Evolutionary conservation across 2,888 invertebrate genomes (phyloP), one percentile per base, ranked within the genome.

Genomic region (Limenitis arthemis): DNA sequence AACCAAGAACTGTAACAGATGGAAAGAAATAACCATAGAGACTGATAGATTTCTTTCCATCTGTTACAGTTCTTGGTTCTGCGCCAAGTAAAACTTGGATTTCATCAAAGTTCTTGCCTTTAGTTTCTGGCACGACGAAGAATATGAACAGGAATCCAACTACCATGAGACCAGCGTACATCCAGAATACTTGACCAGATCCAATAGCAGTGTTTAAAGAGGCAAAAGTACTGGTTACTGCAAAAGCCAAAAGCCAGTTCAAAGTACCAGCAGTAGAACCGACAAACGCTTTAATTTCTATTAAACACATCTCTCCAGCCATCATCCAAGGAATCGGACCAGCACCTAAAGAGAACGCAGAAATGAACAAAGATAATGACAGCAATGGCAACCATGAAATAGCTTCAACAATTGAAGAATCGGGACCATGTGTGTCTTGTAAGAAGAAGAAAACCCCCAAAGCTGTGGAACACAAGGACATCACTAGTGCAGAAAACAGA

Each of bases 241-340:
- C 67, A 72, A 95, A 95, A 40, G 93, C 93, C 62, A 94, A 83
- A 11, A 93, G 73, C 95, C 95, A 95, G 72, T 95, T 96, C 47
- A 93, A 88, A 0, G 94, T 89, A 28, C 94, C 93, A 1, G 94
- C 93, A 29, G 94, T 89, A 0, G 94, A 93, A 20, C 91, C 89
- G 29, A 93, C 93, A 47, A 92, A 87, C 5, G 91, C 92, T 70
- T 94, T 94, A 53, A 95, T 92, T 64, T 94, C 91, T 1, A 92
- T 87, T 44, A 94, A 89, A 72, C 96, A 93, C 8, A 96, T 83
- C 73, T 96, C 96, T 4, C 95, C 90, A 3, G 86, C 83, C 87
- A 94, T 93, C 87, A 95, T 89, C 94, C 94, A 94, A 0, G 96
- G 96, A 42, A 96, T 93, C 0, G 96, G 96, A 0, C 96, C 96